Evolutionary conservation across 2,113 vertebrate species (phyloP).

Genomic region (Periophthalmodon schlosseri): DNA sequence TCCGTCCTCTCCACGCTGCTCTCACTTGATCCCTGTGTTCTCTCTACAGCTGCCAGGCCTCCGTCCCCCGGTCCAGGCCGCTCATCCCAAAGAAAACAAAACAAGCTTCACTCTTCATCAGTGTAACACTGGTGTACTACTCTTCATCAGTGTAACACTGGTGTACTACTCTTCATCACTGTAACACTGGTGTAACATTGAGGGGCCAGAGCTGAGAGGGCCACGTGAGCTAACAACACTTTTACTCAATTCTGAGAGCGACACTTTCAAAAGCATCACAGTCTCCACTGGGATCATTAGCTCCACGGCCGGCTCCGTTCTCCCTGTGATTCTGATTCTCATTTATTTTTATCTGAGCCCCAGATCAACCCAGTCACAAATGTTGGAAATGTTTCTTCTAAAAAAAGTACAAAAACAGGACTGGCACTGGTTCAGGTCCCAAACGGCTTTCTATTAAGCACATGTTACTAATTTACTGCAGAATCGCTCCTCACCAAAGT

Average conservation of each 20-base stretch:
- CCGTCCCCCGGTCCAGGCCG: slow-evolving; percentile 46
- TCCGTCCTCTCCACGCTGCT: slow-evolving; percentile 39
- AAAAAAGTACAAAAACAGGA: slow-evolving; percentile 44
- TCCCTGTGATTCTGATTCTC: slow-evolving; percentile 54
- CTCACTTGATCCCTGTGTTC: slow-evolving; percentile 46
- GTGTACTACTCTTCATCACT: slow-evolving; percentile 55
- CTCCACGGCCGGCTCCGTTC: slow-evolving; percentile 43
- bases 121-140: no score
- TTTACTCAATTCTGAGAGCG: slow-evolving; percentile 22
- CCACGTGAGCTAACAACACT: slow-evolving; percentile 12
- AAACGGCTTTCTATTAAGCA: slow-evolving; percentile 47
- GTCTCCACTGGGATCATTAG: slow-evolving; percentile 46
- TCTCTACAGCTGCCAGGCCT: slow-evolving; percentile 50
- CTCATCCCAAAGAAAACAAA: slow-evolving; percentile 71
- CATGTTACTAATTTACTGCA: slow-evolving; percentile 36
- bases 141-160: no score
- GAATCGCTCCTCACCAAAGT: neutral
- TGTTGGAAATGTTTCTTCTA: slow-evolving; percentile 41
- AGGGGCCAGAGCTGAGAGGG: slow-evolving; percentile 37
- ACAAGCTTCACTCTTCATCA: slow-evolving; percentile 52
- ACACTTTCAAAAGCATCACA: slow-evolving; percentile 45
- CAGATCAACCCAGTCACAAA: slow-evolving; percentile 59
- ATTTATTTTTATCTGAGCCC: slow-evolving; percentile 55
- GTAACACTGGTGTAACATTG: slow-evolving; percentile 55
- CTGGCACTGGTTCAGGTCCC: slow-evolving; percentile 58